phyloP scores from a whole-genome alignment of 1,140 invertebrate genomes.

The Brachionus rotundiformis region DNA sequence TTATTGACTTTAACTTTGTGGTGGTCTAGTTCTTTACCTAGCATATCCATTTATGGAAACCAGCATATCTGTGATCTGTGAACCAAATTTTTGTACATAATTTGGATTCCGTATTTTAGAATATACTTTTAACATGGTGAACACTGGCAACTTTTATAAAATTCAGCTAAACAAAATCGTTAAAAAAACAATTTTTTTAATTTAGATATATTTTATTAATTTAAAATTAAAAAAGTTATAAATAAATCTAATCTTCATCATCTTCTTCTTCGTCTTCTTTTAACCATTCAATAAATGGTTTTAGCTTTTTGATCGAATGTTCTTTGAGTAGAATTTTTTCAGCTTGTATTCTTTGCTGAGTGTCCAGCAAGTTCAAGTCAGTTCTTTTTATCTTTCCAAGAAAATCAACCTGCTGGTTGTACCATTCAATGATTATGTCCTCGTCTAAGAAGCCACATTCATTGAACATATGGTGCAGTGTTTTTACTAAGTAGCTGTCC shows the following conservation, averaged over 20 bases:
- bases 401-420: not conserved
- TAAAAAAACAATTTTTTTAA: not conserved
- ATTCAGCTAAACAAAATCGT: not conserved
- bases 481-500: slow-evolving; percentile 20
- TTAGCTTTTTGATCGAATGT: slow-evolving; percentile 23
- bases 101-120: too few relatives aligned
- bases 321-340: not conserved
- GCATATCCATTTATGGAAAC: too few relatives aligned
- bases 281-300: slow-evolving; percentile 32
- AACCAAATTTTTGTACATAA: too few relatives aligned
- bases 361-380: not conserved
- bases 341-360: not conserved
- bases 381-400: not conserved
- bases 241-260: not conserved
- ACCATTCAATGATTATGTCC: slow-evolving; percentile 35
- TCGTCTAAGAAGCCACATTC: slow-evolving; percentile 35
- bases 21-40: too few relatives aligned
- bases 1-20: too few relatives aligned
- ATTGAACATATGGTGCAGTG: slow-evolving; percentile 18
- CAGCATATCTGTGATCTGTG: too few relatives aligned
- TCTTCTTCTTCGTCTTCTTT: slow-evolving; percentile 33
- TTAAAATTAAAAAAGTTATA: not conserved
- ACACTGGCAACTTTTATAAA: too few relatives aligned
- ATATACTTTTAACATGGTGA: too few relatives aligned
- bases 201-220: not conserved